Conservation (phyloP, 2,888 invertebrate genomes). For the Calameuta idolon region DNA sequence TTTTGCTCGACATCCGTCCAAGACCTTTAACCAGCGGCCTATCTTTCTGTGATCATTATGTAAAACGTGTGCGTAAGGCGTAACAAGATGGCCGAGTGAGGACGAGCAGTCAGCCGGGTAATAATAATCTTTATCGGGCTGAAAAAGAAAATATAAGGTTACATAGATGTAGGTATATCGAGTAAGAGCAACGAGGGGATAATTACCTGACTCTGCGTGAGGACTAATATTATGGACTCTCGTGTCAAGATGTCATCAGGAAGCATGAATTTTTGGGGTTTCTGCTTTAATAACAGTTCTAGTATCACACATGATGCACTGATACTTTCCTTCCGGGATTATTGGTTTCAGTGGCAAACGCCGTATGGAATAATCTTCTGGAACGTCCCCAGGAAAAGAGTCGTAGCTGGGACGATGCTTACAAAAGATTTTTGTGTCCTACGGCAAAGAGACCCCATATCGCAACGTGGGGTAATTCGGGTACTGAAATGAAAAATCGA, state of each 20-base stretch:
- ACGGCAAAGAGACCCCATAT: constrained; percentile 68
- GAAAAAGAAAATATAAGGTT: neutral
- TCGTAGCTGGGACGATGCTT: constrained; percentile 55
- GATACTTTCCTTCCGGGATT: neutral
- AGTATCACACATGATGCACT: neutral
- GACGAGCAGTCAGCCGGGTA: neutral
- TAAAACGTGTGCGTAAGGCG: neutral
- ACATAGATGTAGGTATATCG: neutral
- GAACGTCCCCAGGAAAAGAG: constrained; percentile 51
- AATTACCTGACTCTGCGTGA: neutral
- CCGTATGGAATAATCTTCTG: constrained; percentile 74
- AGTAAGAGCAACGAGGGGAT: neutral
- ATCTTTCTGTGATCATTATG: neutral
- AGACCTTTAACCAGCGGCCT: neutral
- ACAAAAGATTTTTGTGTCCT: constrained; percentile 68
- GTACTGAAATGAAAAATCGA: no score
- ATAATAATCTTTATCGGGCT: constrained; percentile 7
- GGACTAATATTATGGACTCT: neutral
- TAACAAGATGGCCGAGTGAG: neutral
- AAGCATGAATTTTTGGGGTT: neutral
- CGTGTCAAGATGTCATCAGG: neutral
- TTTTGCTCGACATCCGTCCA: neutral
- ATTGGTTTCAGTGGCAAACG: constrained; percentile 67
- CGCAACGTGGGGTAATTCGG: constrained; percentile 40
- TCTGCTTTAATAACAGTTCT: neutral